phyloP scores from a whole-genome alignment of 1,140 invertebrate genomes.

The Acromyrmex heyeri region DNA sequence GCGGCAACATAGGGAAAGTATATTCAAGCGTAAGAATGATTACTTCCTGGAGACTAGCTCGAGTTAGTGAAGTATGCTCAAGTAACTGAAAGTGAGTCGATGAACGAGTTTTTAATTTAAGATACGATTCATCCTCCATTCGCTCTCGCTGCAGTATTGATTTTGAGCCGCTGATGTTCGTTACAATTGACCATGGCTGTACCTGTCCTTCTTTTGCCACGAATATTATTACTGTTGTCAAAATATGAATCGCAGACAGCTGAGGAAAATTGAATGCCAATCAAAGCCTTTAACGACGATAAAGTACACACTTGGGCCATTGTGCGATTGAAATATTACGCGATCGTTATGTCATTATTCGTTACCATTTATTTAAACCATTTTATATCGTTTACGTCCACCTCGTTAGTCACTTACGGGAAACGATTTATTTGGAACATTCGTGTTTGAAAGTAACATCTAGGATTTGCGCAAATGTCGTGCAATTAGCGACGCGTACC shows the following conservation, averaged over 20 bases:
- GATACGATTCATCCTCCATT: background rate
- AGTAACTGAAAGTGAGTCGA: conserved; percentile 33
- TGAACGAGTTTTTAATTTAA: conserved; percentile 43
- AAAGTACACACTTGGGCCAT: background rate
- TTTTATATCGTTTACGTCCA: conserved; percentile 7
- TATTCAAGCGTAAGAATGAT: conserved; percentile 50
- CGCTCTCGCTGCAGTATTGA: background rate
- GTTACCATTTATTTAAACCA: conserved; percentile 23
- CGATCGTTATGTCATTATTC: background rate
- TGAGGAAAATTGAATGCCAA: conserved; percentile 11
- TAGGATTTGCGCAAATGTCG: conserved; percentile 32
- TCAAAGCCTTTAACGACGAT: background rate
- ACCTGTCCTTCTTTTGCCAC: conserved; percentile 1
- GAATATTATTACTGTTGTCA: conserved; percentile 20
- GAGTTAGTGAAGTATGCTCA: conserved; percentile 6
- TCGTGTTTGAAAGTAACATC: conserved; percentile 25
- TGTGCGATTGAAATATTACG: conserved; percentile 31
- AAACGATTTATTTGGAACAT: background rate
- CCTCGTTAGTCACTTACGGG: background rate
- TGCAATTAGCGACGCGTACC: conserved; percentile 7
- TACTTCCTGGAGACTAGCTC: conserved; percentile 35
- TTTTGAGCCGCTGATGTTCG: background rate
- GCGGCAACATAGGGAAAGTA: conserved; percentile 48
- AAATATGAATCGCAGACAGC: background rate
- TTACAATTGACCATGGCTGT: background rate